Evolutionary conservation across 2,797 vertebrate genomes (phyloP).

Genomic region (Champsocephalus gunnari): DNA sequence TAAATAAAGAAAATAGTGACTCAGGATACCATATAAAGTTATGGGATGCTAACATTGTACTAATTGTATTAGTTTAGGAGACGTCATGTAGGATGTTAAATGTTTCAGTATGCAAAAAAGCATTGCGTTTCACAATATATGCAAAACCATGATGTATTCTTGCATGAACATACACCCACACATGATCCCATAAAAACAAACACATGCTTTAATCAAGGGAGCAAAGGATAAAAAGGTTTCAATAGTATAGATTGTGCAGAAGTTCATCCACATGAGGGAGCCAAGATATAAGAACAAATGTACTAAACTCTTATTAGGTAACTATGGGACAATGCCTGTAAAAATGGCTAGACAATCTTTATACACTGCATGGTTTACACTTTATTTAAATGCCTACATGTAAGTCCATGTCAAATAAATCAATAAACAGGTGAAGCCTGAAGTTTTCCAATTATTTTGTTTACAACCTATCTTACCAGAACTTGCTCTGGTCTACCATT

Average conservation of each 20-base stretch:
- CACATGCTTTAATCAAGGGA: not conserved
- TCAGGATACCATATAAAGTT: slow-evolving; percentile 14
- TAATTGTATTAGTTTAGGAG: not conserved
- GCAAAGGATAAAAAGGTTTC: slow-evolving; percentile 2
- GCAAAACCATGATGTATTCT: slow-evolving; percentile 16
- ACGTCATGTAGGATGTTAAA: not conserved
- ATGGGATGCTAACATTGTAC: not conserved
- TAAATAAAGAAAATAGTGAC: not conserved
- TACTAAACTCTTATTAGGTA: too few relatives aligned
- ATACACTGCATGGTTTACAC: not conserved
- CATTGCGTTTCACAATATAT: not conserved
- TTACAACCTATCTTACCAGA: slow-evolving; percentile 31
- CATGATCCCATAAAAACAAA: not conserved
- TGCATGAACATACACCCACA: slow-evolving; percentile 10
- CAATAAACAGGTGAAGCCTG: slow-evolving; percentile 18
- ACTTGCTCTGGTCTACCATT: slow-evolving; percentile 35
- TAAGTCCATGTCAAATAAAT: too few relatives aligned
- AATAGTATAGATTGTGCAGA: slow-evolving; percentile 17
- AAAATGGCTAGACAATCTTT: not conserved
- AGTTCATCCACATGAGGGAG: slow-evolving; percentile 18
- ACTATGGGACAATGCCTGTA: not conserved
- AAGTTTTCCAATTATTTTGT: slow-evolving; percentile 1
- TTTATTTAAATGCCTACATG: not conserved
- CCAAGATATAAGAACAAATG: not conserved
- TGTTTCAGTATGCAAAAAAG: slow-evolving; percentile 14